A percentile compares a stretch with the other conserved stretches of the same genome.
These are phyloP conservation scores for Chiroxiphia lanceolata DNA, from an alignment of 2,797 vertebrate species.

Conservation along the genomic window DNA sequence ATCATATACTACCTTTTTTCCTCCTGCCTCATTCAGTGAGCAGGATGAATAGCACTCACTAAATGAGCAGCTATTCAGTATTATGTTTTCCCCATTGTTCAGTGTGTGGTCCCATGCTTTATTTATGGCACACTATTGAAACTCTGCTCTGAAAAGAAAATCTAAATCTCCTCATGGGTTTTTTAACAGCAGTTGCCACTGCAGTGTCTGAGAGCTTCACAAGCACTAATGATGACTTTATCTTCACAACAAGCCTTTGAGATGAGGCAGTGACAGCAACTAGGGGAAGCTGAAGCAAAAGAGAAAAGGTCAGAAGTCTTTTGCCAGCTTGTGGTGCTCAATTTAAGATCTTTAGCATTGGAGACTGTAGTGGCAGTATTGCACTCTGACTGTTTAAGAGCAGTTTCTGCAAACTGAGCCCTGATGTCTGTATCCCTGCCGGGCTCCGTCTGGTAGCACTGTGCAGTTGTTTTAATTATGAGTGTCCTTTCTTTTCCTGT, in stretches of 20 bases:
- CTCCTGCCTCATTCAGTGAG: neutral
- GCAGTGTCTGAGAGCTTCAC: neutral
- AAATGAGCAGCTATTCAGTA: constrained; percentile 13
- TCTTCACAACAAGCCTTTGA: neutral
- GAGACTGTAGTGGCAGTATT: neutral
- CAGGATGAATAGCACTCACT: neutral
- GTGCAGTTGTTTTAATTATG: neutral
- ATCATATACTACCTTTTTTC: neutral
- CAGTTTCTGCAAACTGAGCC: neutral
- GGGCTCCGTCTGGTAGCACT: neutral
- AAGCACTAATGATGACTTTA: neutral
- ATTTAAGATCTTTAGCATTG: neutral
- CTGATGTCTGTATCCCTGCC: neutral
- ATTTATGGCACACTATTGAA: constrained; percentile 36
- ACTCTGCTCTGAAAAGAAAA: constrained; percentile 4
- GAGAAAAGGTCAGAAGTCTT: constrained; percentile 4
- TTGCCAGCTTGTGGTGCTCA: neutral
- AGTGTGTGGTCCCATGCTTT: constrained; percentile 23
- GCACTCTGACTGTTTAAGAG: neutral
- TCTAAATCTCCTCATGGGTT: neutral
- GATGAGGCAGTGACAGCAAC: neutral
- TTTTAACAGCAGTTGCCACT: neutral
- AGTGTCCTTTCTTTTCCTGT: neutral
- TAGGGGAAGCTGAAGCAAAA: neutral
- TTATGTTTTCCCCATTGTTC: constrained; percentile 31